phyloP scores from a whole-genome alignment of 2,888 invertebrate species.

The Sipha maydis region DNA sequence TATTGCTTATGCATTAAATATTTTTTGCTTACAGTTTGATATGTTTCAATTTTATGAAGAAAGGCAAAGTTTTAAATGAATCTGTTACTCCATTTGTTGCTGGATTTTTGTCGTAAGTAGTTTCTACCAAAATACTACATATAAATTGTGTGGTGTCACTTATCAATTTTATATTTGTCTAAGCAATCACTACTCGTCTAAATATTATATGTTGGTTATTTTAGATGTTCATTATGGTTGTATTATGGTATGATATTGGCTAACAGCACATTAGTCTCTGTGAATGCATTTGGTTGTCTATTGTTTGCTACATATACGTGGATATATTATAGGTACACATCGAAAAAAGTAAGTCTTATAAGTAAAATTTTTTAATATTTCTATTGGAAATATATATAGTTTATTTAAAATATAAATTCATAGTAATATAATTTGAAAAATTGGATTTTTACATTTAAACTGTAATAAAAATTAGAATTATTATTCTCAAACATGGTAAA shows the following conservation, averaged over 20 bases:
- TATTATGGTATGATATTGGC: slow-evolving; percentile 80
- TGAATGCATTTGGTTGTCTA: slow-evolving; percentile 79
- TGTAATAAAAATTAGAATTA: too few relatives aligned
- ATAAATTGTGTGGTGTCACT: too few relatives aligned
- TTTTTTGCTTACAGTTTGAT: slow-evolving; percentile 73
- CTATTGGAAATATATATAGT: too few relatives aligned
- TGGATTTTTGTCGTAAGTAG: slow-evolving; percentile 78
- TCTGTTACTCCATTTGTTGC: slow-evolving; percentile 82
- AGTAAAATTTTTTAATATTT: not conserved
- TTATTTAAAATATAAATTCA: not conserved
- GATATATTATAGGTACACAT: slow-evolving; percentile 79
- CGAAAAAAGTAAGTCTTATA: slow-evolving; percentile 72
- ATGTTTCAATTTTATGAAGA: slow-evolving; percentile 79
- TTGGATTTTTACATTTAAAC: not conserved
- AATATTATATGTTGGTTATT: slow-evolving; percentile 65
- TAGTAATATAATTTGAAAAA: not conserved
- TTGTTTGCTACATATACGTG: slow-evolving; percentile 78
- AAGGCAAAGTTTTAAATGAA: slow-evolving; percentile 80
- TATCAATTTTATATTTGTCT: too few relatives aligned
- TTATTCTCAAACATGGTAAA: too few relatives aligned
- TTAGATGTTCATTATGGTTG: slow-evolving; percentile 81
- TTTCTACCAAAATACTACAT: slow-evolving; percentile 64
- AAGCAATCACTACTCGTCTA: not conserved
- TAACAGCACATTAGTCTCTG: slow-evolving; percentile 78
- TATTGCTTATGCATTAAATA: not conserved